Conservation (phyloP, 2,113 vertebrate genomes). For the Ranitomeya variabilis region DNA sequence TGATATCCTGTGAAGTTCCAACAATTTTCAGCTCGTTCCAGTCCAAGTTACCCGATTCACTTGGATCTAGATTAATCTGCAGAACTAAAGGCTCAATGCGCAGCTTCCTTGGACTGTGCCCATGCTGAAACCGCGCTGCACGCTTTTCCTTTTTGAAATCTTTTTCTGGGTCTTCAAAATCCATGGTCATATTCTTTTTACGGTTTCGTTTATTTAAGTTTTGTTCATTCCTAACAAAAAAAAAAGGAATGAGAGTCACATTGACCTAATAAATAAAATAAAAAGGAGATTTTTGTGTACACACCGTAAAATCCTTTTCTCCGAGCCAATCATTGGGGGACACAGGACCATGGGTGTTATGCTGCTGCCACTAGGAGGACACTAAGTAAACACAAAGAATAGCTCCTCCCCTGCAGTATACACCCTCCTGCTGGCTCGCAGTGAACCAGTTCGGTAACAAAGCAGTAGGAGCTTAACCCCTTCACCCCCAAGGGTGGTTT, state of each 20-base stretch:
- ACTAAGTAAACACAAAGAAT: too few relatives aligned
- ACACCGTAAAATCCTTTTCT: too few relatives aligned
- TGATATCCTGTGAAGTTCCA: slow-evolving; percentile 86
- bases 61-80: slow-evolving; percentile 77
- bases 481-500: too few relatives aligned
- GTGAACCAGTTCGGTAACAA: too few relatives aligned
- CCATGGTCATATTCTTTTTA: slow-evolving; percentile 79
- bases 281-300: too few relatives aligned
- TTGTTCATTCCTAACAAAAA: slow-evolving; percentile 68
- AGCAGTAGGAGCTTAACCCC: too few relatives aligned
- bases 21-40: slow-evolving; percentile 92
- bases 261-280: too few relatives aligned
- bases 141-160: slow-evolving; percentile 89
- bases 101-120: slow-evolving; percentile 72
- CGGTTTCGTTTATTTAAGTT: slow-evolving; percentile 66
- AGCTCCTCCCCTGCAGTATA: too few relatives aligned
- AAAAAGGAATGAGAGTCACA: neutral
- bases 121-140: slow-evolving; percentile 85
- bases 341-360: too few relatives aligned
- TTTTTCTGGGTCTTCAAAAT: slow-evolving; percentile 85
- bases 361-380: too few relatives aligned
- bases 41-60: slow-evolving; percentile 78
- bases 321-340: too few relatives aligned
- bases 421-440: too few relatives aligned
- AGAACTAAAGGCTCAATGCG: slow-evolving; percentile 86